Base-by-base conservation (phyloP, 1,140 invertebrate species). In the Heliconius melpomene region DNA sequence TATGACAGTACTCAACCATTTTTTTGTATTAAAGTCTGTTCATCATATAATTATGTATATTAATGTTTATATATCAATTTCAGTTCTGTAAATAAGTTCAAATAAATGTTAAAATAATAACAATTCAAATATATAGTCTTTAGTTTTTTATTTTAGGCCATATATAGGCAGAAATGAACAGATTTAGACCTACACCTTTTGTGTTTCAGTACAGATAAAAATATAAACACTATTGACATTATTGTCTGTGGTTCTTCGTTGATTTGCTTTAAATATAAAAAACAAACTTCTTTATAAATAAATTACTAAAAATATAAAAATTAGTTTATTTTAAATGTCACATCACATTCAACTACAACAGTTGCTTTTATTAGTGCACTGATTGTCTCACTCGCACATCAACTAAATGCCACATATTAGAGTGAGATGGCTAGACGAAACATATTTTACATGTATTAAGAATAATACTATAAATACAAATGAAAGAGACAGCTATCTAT, bases 201-300 rank as follows among this genome's bases (percentile, higher is more conserved):
- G 54, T 57, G 60, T 66, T 66, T 29, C 18, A 52, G 50, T 52
- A 52, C 6, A 52, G 50, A 52, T 20, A 18, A 29, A 66, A 66
- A 66, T 29, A 66, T 23, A 66, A 66, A 57, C 54, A 40, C 57
- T 77, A 77, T 74, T 66, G 78, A 78, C 52, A 29, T 40, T 73
- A 73, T 78, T 73, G 71, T 60, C 71, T 78, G 32, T 73, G 36
- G n/a, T 40, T 18, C 50, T 70, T 74, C 72, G 40, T 75, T 74
- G 71, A 78, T 78, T 29, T 36, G 16, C 18, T 78, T 60, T 46
- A 20, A 60, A 29, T 38, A 26, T 70, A 40, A 52, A 72, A 72
- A 73, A 72, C 13, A 73, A 46, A 23, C 52, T 52, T 18, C 60
- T 70, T 29, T 66, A 18, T 57, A 77, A 72, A 23, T 57, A 57